phyloP scores from a whole-genome alignment of 2,888 invertebrate species.

The Drosophila mimetica region DNA sequence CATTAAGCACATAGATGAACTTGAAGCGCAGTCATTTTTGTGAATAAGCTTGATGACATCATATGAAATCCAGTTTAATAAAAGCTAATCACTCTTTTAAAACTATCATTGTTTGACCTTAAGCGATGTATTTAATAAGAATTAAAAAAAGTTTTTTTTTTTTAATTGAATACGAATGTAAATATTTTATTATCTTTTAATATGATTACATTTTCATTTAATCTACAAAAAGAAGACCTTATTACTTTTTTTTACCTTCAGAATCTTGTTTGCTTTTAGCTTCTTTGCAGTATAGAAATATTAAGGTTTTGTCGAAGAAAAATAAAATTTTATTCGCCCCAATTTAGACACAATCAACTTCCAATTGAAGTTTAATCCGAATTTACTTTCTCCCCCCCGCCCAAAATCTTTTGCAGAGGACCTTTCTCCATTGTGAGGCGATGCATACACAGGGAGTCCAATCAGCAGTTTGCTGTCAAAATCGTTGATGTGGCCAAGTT shows the following conservation, averaged over 20 bases:
- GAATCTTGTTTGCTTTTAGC: background rate
- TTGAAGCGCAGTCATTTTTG: background rate
- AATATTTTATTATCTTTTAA: too few relatives aligned
- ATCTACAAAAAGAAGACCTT: background rate
- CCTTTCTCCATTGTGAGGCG: slow-evolving; percentile 98
- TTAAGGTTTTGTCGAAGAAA: background rate
- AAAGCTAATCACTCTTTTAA: background rate
- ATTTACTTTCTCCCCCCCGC: slow-evolving; percentile 9
- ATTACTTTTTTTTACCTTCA: background rate
- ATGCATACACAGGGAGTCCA: slow-evolving; percentile 97
- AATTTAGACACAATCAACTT: slow-evolving; percentile 36
- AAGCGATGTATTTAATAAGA: background rate
- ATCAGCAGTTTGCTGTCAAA: slow-evolving; percentile 98
- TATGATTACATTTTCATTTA: background rate
- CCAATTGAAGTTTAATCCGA: slow-evolving; percentile 33
- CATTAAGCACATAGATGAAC: background rate
- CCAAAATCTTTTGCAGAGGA: slow-evolving; percentile 87
- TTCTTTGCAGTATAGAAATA: background rate
- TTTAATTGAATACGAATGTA: too few relatives aligned
- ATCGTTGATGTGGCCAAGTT: slow-evolving; percentile 99
- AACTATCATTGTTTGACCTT: background rate
- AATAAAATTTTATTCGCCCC: slow-evolving; percentile 28
- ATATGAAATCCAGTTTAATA: background rate
- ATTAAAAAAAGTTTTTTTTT: background rate
- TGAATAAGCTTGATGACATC: background rate